phyloP scores from a whole-genome alignment of 2,888 invertebrate species.

The Limnephilus auricula region DNA sequence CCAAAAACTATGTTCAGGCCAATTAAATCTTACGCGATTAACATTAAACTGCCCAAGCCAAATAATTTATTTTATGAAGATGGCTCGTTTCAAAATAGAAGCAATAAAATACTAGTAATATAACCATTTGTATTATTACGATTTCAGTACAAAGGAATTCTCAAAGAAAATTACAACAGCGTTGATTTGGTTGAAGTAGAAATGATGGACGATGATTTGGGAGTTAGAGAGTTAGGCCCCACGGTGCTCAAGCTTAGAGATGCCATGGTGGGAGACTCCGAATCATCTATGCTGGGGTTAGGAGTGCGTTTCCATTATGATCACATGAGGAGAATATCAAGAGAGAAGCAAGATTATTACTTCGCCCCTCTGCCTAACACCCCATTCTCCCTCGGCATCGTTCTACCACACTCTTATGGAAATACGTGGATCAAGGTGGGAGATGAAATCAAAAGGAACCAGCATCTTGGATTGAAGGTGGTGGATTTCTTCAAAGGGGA shows the following conservation, averaged over 20 bases:
- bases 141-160: slow-evolving; percentile 78
- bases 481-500: slow-evolving; percentile 85
- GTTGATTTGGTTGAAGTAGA: slow-evolving; percentile 97
- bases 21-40: too few species aligned
- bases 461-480: slow-evolving; percentile 83
- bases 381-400: slow-evolving; percentile 92
- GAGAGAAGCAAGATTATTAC: slow-evolving; percentile 89
- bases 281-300: slow-evolving; percentile 82
- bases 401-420: slow-evolving; percentile 89
- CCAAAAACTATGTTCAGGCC: background rate
- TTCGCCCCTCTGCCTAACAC: slow-evolving; percentile 89
- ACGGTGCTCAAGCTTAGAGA: slow-evolving; percentile 80
- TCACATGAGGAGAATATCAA: slow-evolving; percentile 88
- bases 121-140: background rate
- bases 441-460: slow-evolving; percentile 85
- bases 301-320: slow-evolving; percentile 91
- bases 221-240: slow-evolving; percentile 81
- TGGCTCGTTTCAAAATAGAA: too few species aligned
- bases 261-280: slow-evolving; percentile 84
- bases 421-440: slow-evolving; percentile 86
- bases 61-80: too few species aligned
- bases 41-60: too few species aligned
- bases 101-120: too few species aligned
- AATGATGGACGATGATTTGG: slow-evolving; percentile 84
- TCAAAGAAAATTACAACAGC: slow-evolving; percentile 97